Conservation (phyloP, 2,888 invertebrate species). For the Agrilus biguttatus region DNA sequence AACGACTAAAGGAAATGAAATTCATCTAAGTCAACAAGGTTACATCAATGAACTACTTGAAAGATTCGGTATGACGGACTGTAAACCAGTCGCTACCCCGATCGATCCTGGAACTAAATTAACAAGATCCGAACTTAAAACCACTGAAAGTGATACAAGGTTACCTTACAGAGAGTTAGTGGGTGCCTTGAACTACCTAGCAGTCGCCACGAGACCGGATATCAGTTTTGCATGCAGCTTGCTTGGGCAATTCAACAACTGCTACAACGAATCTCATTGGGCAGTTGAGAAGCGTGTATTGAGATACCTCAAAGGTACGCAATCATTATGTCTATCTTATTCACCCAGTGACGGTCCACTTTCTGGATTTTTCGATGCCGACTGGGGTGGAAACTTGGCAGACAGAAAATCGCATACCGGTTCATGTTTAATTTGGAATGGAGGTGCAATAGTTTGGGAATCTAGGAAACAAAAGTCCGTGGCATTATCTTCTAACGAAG, state of each 20-base stretch:
- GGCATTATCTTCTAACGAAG: not conserved
- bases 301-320: slow-evolving; percentile 8
- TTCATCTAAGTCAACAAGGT: slow-evolving; percentile 10
- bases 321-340: slow-evolving; percentile 5
- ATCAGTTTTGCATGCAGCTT: slow-evolving; percentile 8
- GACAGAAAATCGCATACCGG: slow-evolving; percentile 10
- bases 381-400: slow-evolving; percentile 8
- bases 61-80: slow-evolving; percentile 15
- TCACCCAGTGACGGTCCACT: not conserved
- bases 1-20: slow-evolving; percentile 9
- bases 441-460: slow-evolving; percentile 3
- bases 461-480: slow-evolving; percentile 7
- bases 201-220: slow-evolving; percentile 8
- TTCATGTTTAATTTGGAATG: slow-evolving; percentile 3
- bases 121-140: slow-evolving; percentile 1
- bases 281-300: slow-evolving; percentile 9
- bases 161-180: slow-evolving; percentile 10
- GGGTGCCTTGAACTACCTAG: slow-evolving; percentile 10
- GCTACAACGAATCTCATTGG: slow-evolving; percentile 3
- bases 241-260: not conserved
- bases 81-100: slow-evolving; percentile 14
- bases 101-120: slow-evolving; percentile 7
- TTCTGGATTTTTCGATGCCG: slow-evolving; percentile 7
- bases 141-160: slow-evolving; percentile 2
- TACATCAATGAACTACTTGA: slow-evolving; percentile 14